Percentiles rank a stretch among this genome's conserved stretches.
Evolutionary conservation across 1,140 invertebrate genomes (phyloP).

Genomic region (Drosophila navojoa): DNA sequence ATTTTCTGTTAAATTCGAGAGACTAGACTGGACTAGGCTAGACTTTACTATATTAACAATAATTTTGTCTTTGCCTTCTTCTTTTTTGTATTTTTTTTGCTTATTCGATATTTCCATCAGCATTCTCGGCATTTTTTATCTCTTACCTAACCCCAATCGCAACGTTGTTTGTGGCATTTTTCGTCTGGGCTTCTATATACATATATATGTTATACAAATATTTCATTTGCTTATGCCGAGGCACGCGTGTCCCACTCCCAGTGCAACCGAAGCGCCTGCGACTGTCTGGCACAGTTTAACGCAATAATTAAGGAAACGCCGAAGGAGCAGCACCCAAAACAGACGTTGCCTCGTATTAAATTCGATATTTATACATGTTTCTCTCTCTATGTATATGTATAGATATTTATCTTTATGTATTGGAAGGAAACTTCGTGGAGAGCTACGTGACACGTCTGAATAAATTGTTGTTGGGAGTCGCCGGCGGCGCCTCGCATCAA

Average conservation of each 20-base stretch:
- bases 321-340: conserved; percentile 1
- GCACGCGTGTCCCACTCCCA: conserved; percentile 19
- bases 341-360: conserved; percentile 4
- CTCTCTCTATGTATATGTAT: not conserved
- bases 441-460: conserved; percentile 70
- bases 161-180: conserved; percentile 10
- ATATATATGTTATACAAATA: conserved; percentile 7
- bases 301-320: conserved; percentile 64
- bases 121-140: not conserved
- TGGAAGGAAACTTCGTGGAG: conserved; percentile 13
- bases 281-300: conserved; percentile 30
- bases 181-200: conserved; percentile 2
- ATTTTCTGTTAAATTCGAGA: too few species aligned
- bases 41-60: too few species aligned
- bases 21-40: too few species aligned
- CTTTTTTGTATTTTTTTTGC: not conserved
- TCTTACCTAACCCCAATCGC: not conserved
- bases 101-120: not conserved
- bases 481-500: conserved; percentile 17
- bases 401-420: conserved; percentile 22
- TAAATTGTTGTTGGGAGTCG: conserved; percentile 41
- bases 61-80: not conserved
- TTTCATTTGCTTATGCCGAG: conserved; percentile 24
- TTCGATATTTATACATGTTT: conserved; percentile 13
- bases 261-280: conserved; percentile 27